Conservation (phyloP, 2,113 vertebrate species). For the Pluvianellus socialis region DNA sequence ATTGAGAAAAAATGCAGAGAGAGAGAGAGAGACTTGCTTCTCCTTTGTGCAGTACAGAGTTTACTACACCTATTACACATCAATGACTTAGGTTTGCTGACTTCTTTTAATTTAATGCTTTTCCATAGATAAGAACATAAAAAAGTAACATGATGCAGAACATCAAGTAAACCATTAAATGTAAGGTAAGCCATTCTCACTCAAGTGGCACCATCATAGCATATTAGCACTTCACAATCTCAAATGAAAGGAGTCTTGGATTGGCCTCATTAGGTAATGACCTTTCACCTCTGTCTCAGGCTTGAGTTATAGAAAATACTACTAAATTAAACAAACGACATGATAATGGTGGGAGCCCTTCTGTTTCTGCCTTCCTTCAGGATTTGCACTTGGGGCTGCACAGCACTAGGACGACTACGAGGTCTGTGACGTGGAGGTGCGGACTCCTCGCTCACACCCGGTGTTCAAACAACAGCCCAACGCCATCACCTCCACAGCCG, state of each 20-base stretch:
- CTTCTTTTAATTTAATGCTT: neutral
- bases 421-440: neutral
- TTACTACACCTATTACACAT: neutral
- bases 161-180: neutral
- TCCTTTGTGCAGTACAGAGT: neutral
- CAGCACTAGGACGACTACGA: neutral
- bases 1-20: neutral
- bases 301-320: neutral
- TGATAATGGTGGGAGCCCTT: neutral
- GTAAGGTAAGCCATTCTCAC: neutral
- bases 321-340: fast-evolving
- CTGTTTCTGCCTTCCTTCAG: neutral
- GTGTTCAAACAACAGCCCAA: neutral
- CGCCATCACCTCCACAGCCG: neutral
- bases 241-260: neutral
- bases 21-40: neutral
- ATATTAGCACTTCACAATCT: neutral
- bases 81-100: neutral
- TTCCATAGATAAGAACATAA: neutral
- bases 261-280: neutral
- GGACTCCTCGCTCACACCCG: neutral
- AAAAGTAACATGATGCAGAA: neutral
- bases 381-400: neutral
- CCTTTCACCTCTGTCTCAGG: neutral
- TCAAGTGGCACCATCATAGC: neutral